Evolutionary conservation across 2,113 vertebrate species (phyloP).

Genomic region (Telmatochromis sp.): DNA sequence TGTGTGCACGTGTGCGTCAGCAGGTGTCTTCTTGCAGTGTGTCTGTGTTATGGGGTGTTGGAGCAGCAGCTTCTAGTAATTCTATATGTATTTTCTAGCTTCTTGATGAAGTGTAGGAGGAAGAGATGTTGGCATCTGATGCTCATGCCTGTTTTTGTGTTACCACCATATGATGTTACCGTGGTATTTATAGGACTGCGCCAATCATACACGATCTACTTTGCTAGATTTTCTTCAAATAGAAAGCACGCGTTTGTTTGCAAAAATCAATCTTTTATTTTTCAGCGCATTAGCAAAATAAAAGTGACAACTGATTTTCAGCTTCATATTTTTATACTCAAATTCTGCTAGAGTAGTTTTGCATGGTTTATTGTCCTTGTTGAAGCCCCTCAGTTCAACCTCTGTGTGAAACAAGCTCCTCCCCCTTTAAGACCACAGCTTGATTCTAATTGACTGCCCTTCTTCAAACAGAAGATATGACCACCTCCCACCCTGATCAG

Average conservation of each 20-base stretch:
- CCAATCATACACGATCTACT: not conserved
- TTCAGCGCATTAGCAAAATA: not conserved
- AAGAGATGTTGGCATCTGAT: not conserved
- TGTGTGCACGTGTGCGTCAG: not conserved
- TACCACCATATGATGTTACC: not conserved
- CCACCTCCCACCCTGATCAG: not conserved
- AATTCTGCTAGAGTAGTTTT: not conserved
- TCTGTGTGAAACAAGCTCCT: not conserved
- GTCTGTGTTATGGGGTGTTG: not conserved
- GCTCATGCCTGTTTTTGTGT: not conserved
- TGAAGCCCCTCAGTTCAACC: not conserved
- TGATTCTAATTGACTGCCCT: not conserved
- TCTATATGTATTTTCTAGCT: not conserved
- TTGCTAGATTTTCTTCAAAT: not conserved
- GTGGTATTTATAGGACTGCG: not conserved
- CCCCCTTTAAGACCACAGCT: not conserved
- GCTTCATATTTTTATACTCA: not conserved
- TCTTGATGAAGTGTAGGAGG: not conserved
- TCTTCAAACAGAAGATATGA: not conserved
- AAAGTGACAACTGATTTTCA: not conserved
- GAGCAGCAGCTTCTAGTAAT: not conserved
- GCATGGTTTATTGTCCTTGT: not conserved
- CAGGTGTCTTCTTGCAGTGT: not conserved
- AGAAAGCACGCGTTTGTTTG: fast-evolving
- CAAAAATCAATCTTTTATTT: not conserved